These are phyloP conservation scores for Parnassius mnemosyne DNA, from an alignment of 2,888 invertebrate species.

Conservation along the genomic window DNA sequence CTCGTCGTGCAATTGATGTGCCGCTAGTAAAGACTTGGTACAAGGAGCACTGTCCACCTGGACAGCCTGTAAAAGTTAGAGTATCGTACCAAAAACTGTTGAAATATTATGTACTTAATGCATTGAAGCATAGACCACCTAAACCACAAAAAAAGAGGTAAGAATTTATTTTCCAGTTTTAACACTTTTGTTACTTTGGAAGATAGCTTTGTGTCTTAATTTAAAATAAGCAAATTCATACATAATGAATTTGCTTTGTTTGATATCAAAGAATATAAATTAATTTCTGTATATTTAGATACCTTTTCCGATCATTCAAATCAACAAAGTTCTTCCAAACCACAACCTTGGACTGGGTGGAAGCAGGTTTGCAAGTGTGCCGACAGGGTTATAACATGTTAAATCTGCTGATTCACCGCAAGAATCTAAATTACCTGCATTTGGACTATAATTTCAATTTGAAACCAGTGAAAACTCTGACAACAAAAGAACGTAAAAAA, in stretches of 20 bases:
- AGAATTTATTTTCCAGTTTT: constrained; percentile 22
- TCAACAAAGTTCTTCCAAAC: constrained; percentile 99
- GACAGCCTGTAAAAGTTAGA: constrained; percentile 98
- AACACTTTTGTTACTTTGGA: too few species aligned
- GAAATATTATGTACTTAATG: constrained; percentile 99
- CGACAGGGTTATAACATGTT: constrained; percentile 99
- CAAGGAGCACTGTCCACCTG: constrained; percentile 95
- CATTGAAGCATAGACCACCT: constrained; percentile 97
- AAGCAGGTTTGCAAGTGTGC: constrained; percentile 98
- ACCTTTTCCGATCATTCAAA: constrained; percentile 99
- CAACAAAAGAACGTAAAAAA: constrained; percentile 99
- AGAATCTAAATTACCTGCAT: constrained; percentile 99
- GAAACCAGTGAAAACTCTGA: constrained; percentile 99
- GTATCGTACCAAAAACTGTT: constrained; percentile 99
- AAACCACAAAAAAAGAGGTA: constrained; percentile 98
- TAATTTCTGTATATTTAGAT: constrained; percentile 75
- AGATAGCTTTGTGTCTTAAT: too few species aligned
- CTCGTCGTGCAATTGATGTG: constrained; percentile 96
- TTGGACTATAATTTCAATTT: constrained; percentile 99
- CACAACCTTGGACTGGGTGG: constrained; percentile 99
- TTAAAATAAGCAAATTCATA: not conserved
- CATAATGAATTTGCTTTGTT: not conserved
- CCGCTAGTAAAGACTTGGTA: constrained; percentile 99
- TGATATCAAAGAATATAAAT: not conserved
- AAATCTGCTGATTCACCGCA: constrained; percentile 98